These are phyloP conservation scores for Drosophila kanapiae DNA, from an alignment of 1,140 invertebrate species.

Conservation along the genomic window DNA sequence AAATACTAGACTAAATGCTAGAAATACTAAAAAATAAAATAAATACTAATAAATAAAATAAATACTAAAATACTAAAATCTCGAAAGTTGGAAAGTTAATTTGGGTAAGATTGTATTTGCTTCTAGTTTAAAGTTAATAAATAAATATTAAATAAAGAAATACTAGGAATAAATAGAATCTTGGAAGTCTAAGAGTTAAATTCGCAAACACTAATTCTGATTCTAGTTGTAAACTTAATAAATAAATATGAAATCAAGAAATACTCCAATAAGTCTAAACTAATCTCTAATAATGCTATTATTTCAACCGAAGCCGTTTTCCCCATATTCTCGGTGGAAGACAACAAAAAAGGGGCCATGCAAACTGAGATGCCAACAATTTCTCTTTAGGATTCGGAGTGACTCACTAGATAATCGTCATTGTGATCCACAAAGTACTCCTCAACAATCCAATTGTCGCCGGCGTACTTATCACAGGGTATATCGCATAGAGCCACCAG, in stretches of 20 bases:
- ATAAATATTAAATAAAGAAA: no score
- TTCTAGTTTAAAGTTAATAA: no score
- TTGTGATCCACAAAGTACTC: constrained; percentile 79
- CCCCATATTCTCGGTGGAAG: not conserved
- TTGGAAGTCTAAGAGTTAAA: no score
- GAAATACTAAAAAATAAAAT: no score
- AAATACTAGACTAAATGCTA: no score
- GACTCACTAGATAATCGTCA: constrained; percentile 80
- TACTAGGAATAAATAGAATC: no score
- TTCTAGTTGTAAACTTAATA: not conserved
- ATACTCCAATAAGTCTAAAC: not conserved
- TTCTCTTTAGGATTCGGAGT: constrained; percentile 6
- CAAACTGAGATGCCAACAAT: constrained; percentile 14
- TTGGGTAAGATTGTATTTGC: no score
- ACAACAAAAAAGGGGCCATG: constrained; percentile 17
- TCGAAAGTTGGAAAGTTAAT: no score
- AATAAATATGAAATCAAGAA: not conserved
- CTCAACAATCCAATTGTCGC: constrained; percentile 78
- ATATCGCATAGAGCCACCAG: constrained; percentile 75
- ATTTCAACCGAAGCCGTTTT: not conserved
- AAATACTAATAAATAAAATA: no score
- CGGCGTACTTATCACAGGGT: constrained; percentile 64
- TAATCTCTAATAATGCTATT: constrained; percentile 2
- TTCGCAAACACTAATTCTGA: not conserved
- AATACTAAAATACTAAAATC: no score